Base-by-base conservation (phyloP, 2,113 vertebrate species). In the Anoplopoma fimbria region DNA sequence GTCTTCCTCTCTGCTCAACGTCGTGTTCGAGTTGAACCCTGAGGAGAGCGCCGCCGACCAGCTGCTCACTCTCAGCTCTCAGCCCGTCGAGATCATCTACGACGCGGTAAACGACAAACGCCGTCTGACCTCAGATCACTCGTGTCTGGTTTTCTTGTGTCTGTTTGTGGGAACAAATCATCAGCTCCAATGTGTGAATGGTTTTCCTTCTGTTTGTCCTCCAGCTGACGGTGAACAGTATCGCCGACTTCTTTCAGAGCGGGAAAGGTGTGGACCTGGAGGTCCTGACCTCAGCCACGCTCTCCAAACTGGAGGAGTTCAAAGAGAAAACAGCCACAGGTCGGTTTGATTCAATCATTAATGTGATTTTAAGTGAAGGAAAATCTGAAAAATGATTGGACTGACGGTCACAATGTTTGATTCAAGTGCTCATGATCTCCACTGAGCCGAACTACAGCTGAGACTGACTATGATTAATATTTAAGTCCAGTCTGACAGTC, bases 81-180 rank as follows among this genome's bases (percentile, higher is more conserved):
- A 99, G 89, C 97, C 98, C 1, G 97, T 99, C 64, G 97, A 99
- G 94, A 96, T 99, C 45, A 97, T 97, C 89, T 99, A 99, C 0
- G 98, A 99, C 77, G 97, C 98, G 25, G 98, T 99, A 92, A 91
- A 25, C 4, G n/a, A n/a, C n/a, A n/a, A n/a, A n/a, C n/a, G n/a
- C n/a, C n/a, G n/a, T 23, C 27, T 12, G n/a, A 45, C 57, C 3
- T 21, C 19, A n/a, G 31, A 38, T 42, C n/a, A n/a, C 9, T 4
- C 51, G 0, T 4, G 17, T n/a, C 51, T 9, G 42, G 13, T 45
- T 21, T 9, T 29, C n/a, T 7, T 27, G 29, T 36, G 3, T 34
- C 6, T 53, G n/a, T 38, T 29, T 4, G 21, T 31, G 5, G 3
- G 25, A 27, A 25, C 55, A 13, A 29, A 27, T 17, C 27, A 15